phyloP scores from a whole-genome alignment of 2,797 vertebrate species.

The Gymnothorax reevesii region DNA sequence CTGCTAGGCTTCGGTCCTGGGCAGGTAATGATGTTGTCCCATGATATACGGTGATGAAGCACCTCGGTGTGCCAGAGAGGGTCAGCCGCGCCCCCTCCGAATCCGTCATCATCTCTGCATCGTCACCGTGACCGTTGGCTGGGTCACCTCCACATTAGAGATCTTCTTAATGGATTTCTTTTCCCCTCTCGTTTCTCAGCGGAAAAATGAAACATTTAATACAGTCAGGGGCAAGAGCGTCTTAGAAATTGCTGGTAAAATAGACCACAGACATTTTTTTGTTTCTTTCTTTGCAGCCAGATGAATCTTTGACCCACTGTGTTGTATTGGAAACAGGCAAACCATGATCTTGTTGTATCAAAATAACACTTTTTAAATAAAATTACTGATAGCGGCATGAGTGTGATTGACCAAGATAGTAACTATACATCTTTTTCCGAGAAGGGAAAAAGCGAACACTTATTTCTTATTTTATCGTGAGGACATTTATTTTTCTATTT shows the following conservation, averaged over 20 bases:
- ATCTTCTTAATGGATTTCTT: slow-evolving; percentile 18
- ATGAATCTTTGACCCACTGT: background rate
- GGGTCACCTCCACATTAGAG: slow-evolving; percentile 16
- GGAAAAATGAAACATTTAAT: slow-evolving; percentile 13
- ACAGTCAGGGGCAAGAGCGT: background rate
- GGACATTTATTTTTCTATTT: background rate
- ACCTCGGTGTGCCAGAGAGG: background rate
- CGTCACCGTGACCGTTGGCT: background rate
- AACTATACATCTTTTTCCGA: background rate
- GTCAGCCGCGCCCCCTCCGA: slow-evolving; percentile 1
- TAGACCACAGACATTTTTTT: background rate
- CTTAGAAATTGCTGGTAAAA: background rate
- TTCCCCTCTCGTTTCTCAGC: background rate
- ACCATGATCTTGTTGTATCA: background rate
- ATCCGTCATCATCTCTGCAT: slow-evolving; percentile 16
- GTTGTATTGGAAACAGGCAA: background rate
- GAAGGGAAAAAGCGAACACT: background rate
- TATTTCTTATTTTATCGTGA: background rate
- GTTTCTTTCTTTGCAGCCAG: slow-evolving; percentile 12
- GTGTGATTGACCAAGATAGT: background rate
- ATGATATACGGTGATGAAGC: background rate
- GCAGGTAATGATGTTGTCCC: background rate
- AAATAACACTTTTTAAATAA: background rate
- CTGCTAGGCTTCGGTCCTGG: background rate
- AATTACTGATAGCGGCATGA: background rate